phyloP scores from a whole-genome alignment of 92 coral and sea anemone genomes.

The Chrysogorgia sp. region DNA sequence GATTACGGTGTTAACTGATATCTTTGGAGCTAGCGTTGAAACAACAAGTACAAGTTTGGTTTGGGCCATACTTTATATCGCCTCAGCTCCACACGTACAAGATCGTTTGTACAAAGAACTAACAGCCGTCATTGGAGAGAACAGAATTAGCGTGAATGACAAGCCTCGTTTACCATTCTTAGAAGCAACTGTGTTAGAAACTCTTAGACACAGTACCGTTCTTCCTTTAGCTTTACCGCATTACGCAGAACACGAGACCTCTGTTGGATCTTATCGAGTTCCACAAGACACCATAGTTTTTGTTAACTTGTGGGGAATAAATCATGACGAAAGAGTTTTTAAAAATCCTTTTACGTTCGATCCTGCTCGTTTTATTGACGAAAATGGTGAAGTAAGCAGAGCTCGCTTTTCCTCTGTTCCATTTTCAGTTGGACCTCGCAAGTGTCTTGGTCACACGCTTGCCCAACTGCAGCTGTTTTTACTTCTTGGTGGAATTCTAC shows the following conservation, averaged over 20 bases:
- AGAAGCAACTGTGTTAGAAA: conserved; percentile 91
- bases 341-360: conserved; percentile 76
- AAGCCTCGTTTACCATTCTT: conserved; percentile 78
- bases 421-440: conserved; percentile 90
- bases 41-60: conserved; percentile 74
- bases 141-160: conserved; percentile 72
- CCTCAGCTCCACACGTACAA: conserved; percentile 75
- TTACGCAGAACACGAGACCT: conserved; percentile 84
- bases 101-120: conserved; percentile 73
- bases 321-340: conserved; percentile 85
- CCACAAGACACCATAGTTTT: conserved; percentile 84
- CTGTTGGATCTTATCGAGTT: conserved; percentile 73
- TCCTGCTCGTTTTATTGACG: conserved; percentile 83
- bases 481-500: conserved; percentile 82
- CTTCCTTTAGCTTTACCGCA: conserved; percentile 95
- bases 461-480: conserved; percentile 83
- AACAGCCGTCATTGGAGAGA: conserved; percentile 64
- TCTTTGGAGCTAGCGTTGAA: conserved; percentile 94
- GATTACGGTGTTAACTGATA: conserved; percentile 78
- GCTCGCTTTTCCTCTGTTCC: conserved; percentile 72
- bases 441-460: conserved; percentile 86
- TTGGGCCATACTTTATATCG: conserved; percentile 84
- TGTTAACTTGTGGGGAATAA: conserved; percentile 91
- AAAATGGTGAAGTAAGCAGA: conserved; percentile 64
- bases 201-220: conserved; percentile 82